Base-by-base conservation (phyloP, 2,113 vertebrate species). In the Spermophilus dauricus region DNA sequence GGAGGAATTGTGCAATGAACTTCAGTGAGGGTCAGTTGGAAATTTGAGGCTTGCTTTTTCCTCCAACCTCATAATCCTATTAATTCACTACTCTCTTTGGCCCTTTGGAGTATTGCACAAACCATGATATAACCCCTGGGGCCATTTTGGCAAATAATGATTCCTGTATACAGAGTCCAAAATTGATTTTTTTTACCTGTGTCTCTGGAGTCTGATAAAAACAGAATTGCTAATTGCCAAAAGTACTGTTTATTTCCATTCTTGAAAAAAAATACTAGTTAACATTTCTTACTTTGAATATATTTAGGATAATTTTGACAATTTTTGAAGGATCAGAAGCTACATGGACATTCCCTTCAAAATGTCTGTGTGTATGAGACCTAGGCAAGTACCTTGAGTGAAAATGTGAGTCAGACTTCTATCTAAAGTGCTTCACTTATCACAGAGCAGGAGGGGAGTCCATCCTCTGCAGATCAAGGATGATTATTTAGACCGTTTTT, bases 111-210 rank as follows among this genome's bases (percentile, higher is more conserved):
- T 95, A 92, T 95, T 97, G 95, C 96, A 77, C 76, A 97, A 97
- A 69, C 92, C 70, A 56, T 69, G 91, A 48, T 96, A 91, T 28
- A 97, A 94, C 75, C 77, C 4, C 39, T 73, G 34, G 58, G 65
- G 75, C 96, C 92, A 94, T 96, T 97, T 97, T 97, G 92, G 91
- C 95, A 97, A 95, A 93, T 94, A 92, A 70, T 56, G n/a, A 53
- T 90, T 87, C 65, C 78, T 96, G 80, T 96, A 94, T 94, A 89
- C 91, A 97, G 96, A 95, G 94, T 97, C 90, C 92, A 97, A 85
- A 96, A 97, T 98, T 88, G 93, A 96, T 97, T 98, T 97, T 56
- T 92, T 98, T 97, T 97, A 97, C 91, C 65, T 85, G n/a, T 24
- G 67, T 95, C 76, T 95, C 85, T 87, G 84, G 89, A 93, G 82